A percentile compares a stretch with the other conserved stretches of the same genome.
Conservation (phyloP, 92 coral and sea anemone genomes). For the Porites evermanni region DNA sequence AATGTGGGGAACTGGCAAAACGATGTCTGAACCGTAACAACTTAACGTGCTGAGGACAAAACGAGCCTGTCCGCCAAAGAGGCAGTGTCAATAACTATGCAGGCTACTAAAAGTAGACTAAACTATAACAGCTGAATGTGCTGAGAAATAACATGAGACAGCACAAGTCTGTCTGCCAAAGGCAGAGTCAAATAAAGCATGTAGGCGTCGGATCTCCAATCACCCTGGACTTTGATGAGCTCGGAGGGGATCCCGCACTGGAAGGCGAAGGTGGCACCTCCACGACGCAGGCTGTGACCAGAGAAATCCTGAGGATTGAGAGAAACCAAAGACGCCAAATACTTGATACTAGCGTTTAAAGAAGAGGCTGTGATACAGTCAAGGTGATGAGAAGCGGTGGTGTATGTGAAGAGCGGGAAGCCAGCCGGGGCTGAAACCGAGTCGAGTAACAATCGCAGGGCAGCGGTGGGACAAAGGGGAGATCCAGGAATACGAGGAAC, state of each 20-base stretch:
- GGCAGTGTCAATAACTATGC: too few species aligned
- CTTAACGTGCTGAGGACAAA: too few species aligned
- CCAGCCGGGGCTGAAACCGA: not conserved
- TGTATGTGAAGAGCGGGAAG: not conserved
- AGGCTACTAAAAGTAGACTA: too few species aligned
- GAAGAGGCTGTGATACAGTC: slow-evolving; percentile 6
- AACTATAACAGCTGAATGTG: slow-evolving; percentile 4
- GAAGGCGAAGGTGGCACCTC: slow-evolving; percentile 29
- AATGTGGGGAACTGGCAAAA: too few species aligned
- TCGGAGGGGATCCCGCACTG: slow-evolving; percentile 11
- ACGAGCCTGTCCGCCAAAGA: too few species aligned
- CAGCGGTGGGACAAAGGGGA: slow-evolving; percentile 22
- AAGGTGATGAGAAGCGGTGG: not conserved
- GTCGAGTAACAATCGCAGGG: not conserved
- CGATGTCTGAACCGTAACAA: too few species aligned
- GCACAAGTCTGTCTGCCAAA: slow-evolving; percentile 6
- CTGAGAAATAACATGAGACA: not conserved
- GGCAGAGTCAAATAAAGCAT: slow-evolving; percentile 29
- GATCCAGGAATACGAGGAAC: slow-evolving; percentile 12
- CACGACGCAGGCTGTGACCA: slow-evolving; percentile 28
- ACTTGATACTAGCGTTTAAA: not conserved
- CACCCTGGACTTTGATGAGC: slow-evolving; percentile 5
- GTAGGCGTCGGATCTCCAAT: slow-evolving; percentile 28
- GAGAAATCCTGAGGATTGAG: slow-evolving; percentile 12
- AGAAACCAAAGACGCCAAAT: not conserved